Evolutionary conservation across 2,797 vertebrate species (phyloP), one percentile per base, ranked within the genome.

Genomic region (Argentina silus): DNA sequence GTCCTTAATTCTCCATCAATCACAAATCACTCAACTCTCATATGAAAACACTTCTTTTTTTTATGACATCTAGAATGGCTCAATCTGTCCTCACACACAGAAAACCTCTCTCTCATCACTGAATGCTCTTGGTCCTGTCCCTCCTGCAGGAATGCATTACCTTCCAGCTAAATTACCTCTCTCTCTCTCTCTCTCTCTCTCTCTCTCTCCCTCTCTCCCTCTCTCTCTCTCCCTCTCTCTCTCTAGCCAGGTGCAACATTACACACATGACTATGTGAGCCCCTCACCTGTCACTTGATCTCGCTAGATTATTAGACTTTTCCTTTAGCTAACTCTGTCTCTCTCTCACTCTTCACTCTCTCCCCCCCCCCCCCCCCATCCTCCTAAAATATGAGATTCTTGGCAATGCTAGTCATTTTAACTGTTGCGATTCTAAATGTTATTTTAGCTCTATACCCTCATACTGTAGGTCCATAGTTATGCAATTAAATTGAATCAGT

Each of bases 311-410:
- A 56, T 57, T 6, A 12, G 21, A 14, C 15, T 44, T 50, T 66
- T 27, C 64, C 47, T 48, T 45, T 1, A 23, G 15, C 17, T 66
- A 6, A 47, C 7, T 17, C n/a, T 56, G 48, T 21, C 19, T 57
- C 14, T 57, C 55, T 19, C 17, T 23, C 19, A 0, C 56, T 59
- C 56, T 59, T 36, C 23, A 9, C 11, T 5, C 47, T 36, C n/a
- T 2, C 56, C 12, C 17, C 21, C 53, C 17, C 10, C 15, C 76
- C 63, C 72, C 69, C 79, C 45, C 50, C 23, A 68, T 75, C 57
- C 60, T 27, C 67, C 69, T 15, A 19, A 60, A 72, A 71, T 48
- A 55, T 70, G 63, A 55, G 80, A 48, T 78, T 80, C 80, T 73
- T 74, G 62, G 78, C 36, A 65, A 70, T 74, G 70, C n/a, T 12